These are phyloP conservation scores for Marcusenius ussheri DNA, from an alignment of 2,113 vertebrate genomes.

Conservation along the genomic window DNA sequence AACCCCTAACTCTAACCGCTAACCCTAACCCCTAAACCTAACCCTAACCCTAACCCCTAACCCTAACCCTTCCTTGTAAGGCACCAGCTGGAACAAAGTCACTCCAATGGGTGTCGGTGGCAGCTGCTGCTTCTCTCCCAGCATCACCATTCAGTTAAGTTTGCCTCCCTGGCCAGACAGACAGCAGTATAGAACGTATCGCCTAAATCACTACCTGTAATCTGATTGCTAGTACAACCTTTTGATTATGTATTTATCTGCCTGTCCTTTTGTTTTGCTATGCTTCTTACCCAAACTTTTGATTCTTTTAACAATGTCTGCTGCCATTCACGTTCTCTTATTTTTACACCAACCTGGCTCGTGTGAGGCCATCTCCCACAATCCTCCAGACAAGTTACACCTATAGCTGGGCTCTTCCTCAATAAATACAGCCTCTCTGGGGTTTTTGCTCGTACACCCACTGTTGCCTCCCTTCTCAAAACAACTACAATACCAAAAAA, in stretches of 20 bases:
- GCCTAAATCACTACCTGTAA: neutral
- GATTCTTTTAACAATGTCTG: neutral
- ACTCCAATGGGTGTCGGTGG: neutral
- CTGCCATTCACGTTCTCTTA: neutral
- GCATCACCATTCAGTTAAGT: neutral
- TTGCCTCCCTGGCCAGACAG: neutral
- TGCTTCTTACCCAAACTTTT: neutral
- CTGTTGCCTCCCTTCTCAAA: neutral
- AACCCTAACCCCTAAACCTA: no score
- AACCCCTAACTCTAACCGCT: no score
- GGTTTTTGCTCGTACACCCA: neutral
- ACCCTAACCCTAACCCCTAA: no score
- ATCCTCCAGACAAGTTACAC: neutral
- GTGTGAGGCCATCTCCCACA: neutral
- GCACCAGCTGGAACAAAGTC: neutral
- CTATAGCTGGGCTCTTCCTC: neutral
- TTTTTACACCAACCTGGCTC: neutral
- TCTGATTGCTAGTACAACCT: neutral
- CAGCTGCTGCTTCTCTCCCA: neutral
- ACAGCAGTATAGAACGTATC: neutral
- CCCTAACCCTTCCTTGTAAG: neutral
- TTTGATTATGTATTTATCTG: neutral
- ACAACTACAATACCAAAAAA: neutral
- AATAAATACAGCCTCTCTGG: neutral
- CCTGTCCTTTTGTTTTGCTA: neutral